Conservation (phyloP, 2,797 vertebrate species). For the Pitangus sulphuratus region DNA sequence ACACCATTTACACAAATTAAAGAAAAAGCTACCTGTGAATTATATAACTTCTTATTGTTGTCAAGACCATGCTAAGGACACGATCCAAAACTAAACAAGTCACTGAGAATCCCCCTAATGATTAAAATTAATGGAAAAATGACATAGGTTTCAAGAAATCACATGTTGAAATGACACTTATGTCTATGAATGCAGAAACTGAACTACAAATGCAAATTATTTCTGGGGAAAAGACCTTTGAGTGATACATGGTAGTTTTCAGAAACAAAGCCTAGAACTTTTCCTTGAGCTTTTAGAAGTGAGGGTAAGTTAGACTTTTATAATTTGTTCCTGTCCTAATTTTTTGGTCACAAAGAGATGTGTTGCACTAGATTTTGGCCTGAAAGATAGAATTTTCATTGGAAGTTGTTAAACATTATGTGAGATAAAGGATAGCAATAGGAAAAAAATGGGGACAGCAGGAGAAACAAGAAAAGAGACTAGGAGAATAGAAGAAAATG, state of each 20-base stretch:
- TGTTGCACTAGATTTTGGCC: neutral
- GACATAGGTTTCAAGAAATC: neutral
- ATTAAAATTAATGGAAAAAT: neutral
- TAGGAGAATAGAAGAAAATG: neutral
- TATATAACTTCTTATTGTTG: neutral
- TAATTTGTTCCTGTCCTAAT: neutral
- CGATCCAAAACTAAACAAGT: neutral
- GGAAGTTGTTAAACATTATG: neutral
- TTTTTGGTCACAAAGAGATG: neutral
- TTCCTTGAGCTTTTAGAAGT: neutral
- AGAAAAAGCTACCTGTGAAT: accelerated
- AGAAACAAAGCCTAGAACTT: neutral
- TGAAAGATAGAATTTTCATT: neutral
- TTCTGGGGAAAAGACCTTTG: neutral
- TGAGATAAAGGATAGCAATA: neutral
- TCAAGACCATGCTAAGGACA: neutral
- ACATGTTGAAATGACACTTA: accelerated
- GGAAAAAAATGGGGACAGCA: neutral
- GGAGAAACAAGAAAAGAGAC: neutral
- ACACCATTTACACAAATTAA: neutral
- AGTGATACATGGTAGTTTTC: neutral
- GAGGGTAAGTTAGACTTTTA: neutral
- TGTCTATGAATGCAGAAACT: neutral
- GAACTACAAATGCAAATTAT: neutral
- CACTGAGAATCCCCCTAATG: neutral